phyloP scores from a whole-genome alignment of 2,888 invertebrate species.

The Tenthredo notha region DNA sequence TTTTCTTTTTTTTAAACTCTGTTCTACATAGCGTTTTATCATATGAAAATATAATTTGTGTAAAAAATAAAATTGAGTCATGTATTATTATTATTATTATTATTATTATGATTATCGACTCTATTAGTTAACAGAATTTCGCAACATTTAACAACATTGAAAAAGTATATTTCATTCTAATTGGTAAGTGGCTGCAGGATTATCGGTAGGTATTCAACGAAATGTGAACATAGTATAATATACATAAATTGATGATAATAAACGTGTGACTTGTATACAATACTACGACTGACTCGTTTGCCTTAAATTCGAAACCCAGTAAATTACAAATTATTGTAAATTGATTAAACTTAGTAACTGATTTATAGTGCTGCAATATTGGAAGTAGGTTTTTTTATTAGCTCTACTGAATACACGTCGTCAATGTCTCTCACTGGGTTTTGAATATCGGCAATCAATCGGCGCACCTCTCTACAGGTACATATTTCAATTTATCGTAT shows the following conservation, averaged over 20 bases:
- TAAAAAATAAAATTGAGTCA: background rate
- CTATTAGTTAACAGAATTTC: background rate
- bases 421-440: background rate
- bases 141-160: background rate
- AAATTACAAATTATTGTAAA: background rate
- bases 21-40: background rate
- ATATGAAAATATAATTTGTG: background rate
- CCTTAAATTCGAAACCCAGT: background rate
- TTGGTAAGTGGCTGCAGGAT: background rate
- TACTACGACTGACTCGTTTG: background rate
- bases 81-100: background rate
- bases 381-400: background rate
- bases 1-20: background rate
- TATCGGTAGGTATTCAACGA: background rate
- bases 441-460: background rate
- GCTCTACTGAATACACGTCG: no score
- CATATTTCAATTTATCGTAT: conserved; percentile 8
- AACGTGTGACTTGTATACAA: background rate
- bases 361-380: background rate
- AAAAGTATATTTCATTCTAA: background rate
- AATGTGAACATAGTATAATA: conserved; percentile 9
- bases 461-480: background rate
- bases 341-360: background rate
- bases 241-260: background rate
- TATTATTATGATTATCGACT: background rate